Evolutionary conservation across 2,797 vertebrate species (phyloP).

Genomic region (Coccyzus lansbergi): DNA sequence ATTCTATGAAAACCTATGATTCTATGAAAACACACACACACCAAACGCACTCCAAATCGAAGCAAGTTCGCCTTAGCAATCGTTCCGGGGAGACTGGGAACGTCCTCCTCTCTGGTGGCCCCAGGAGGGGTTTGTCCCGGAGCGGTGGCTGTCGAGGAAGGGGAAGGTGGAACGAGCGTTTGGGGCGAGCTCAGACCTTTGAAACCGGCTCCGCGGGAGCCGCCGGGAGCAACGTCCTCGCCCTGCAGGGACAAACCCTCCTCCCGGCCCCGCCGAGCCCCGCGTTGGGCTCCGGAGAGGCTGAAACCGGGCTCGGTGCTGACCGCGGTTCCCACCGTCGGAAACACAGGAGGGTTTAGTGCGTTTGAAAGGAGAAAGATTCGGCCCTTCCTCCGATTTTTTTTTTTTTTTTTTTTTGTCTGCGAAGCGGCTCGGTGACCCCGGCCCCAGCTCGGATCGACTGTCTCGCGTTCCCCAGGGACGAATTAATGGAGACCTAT

Average conservation of each 20-base stretch:
- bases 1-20: no score
- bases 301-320: background rate
- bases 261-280: background rate
- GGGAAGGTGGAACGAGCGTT: constrained; percentile 6
- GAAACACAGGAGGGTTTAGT: background rate
- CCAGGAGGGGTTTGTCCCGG: background rate
- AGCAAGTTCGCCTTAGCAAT: constrained; percentile 49
- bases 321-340: background rate
- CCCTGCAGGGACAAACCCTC: background rate
- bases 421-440: constrained; percentile 78
- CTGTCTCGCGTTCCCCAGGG: constrained; percentile 84
- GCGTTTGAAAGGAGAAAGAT: background rate
- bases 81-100: constrained; percentile 1
- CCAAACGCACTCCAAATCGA: constrained; percentile 64
- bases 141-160: background rate
- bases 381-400: constrained; percentile 56
- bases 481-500: constrained; percentile 89
- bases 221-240: constrained; percentile 28
- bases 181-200: constrained; percentile 44
- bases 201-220: constrained; percentile 11
- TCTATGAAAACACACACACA: no score
- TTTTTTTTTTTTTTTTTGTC: no score
- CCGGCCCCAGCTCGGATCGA: constrained; percentile 82
- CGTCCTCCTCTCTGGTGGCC: background rate
- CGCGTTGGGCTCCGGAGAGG: background rate